Conservation (phyloP, 2,797 vertebrate genomes). For the Chanos chanos region DNA sequence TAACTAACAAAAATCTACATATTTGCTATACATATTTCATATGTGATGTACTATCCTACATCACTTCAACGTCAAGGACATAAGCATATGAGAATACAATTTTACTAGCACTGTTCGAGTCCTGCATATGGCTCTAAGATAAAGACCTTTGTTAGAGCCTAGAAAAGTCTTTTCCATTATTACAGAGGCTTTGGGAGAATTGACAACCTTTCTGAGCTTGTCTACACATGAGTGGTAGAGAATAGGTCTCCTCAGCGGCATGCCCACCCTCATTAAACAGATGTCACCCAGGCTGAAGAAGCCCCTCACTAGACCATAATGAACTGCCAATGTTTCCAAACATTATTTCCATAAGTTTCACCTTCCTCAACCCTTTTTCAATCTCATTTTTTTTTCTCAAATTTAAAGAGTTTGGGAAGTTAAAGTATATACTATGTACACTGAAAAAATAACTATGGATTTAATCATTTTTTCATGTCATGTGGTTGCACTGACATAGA, state of each 20-base stretch:
- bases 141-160: not conserved
- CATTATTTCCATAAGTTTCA: slow-evolving; percentile 8
- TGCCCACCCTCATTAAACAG: slow-evolving; percentile 30
- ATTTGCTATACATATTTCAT: too few relatives aligned
- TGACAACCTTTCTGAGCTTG: slow-evolving; percentile 5
- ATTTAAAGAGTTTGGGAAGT: too few relatives aligned
- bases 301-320: slow-evolving; percentile 22
- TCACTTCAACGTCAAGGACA: not conserved
- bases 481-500: too few relatives aligned
- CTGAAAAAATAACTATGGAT: too few relatives aligned
- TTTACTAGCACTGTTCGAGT: too few relatives aligned
- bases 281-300: slow-evolving; percentile 29
- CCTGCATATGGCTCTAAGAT: not conserved
- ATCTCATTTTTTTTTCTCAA: not conserved
- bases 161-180: slow-evolving; percentile 8
- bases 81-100: not conserved
- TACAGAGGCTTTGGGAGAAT: not conserved
- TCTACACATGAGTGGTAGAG: slow-evolving; percentile 12
- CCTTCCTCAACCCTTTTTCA: not conserved
- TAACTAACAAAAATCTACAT: too few relatives aligned
- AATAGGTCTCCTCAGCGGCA: slow-evolving; percentile 29
- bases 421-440: too few relatives aligned
- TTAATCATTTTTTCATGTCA: too few relatives aligned
- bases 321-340: slow-evolving; percentile 13
- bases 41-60: too few relatives aligned